These are phyloP conservation scores for Ophion slaviceki DNA, from an alignment of 2,888 invertebrate genomes.

Conservation along the genomic window DNA sequence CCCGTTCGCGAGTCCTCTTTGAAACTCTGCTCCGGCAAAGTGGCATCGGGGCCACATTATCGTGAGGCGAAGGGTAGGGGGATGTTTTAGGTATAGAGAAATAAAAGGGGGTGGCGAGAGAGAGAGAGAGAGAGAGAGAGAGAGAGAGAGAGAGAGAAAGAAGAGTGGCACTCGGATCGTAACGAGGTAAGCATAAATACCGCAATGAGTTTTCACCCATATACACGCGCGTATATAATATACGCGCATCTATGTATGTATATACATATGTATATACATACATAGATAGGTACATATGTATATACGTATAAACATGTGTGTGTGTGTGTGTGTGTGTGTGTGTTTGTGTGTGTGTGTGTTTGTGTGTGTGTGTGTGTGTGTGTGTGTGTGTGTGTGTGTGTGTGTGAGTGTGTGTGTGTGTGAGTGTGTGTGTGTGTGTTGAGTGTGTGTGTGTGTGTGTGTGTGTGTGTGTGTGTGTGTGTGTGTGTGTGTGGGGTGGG, in stretches of 20 bases:
- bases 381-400: no score
- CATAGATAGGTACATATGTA: neutral
- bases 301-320: no score
- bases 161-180: slow-evolving; percentile 7
- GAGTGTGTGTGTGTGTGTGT: no score
- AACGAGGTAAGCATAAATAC: slow-evolving; percentile 40
- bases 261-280: no score
- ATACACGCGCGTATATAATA: neutral
- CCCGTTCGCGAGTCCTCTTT: slow-evolving; percentile 68
- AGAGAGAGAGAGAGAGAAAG: neutral
- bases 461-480: no score
- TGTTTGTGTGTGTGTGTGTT: no score
- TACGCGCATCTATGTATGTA: no score
- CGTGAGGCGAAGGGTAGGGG: slow-evolving; percentile 27
- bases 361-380: no score
- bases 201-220: slow-evolving; percentile 32
- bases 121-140: neutral
- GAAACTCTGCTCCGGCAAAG: slow-evolving; percentile 64
- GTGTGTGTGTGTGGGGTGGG: no score
- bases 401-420: no score
- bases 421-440: no score
- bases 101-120: neutral
- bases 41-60: slow-evolving; percentile 66
- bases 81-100: slow-evolving; percentile 15
- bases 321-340: no score